Percentiles rank a stretch among this genome's conserved stretches.
These are phyloP conservation scores for Planococcus citri DNA, from an alignment of 1,140 invertebrate genomes.

Conservation along the genomic window DNA sequence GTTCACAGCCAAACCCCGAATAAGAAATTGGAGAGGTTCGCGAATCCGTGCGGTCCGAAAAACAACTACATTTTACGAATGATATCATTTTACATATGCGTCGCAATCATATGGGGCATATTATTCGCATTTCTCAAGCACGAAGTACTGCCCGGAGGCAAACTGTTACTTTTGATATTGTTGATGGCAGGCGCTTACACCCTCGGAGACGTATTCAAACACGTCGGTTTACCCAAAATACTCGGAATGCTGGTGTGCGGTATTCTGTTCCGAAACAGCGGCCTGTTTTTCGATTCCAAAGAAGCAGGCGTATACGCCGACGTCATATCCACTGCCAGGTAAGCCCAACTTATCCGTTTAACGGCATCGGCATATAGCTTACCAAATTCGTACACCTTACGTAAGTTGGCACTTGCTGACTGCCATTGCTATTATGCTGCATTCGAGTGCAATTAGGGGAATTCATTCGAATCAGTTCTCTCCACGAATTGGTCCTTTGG, in stretches of 20 bases:
- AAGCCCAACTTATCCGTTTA: no score
- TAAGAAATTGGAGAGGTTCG: constrained; percentile 29
- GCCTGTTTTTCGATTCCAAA: constrained; percentile 25
- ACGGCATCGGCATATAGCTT: no score
- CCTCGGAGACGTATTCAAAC: constrained; percentile 23
- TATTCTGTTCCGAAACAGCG: constrained; percentile 27
- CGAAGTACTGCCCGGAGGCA: constrained; percentile 13
- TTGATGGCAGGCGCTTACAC: background rate
- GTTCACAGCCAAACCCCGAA: background rate
- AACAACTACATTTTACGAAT: background rate
- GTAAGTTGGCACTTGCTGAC: no score
- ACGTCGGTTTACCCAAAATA: constrained; percentile 27
- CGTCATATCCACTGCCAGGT: background rate
- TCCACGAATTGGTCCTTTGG: no score
- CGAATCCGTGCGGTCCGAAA: constrained; percentile 4
- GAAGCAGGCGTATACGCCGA: background rate
- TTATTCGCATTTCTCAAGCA: background rate
- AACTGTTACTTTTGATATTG: background rate
- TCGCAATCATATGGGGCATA: background rate
- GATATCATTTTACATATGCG: constrained; percentile 12
- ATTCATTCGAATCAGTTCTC: no score
- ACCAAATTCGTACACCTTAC: no score
- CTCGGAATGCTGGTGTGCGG: constrained; percentile 30
- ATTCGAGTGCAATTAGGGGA: no score
- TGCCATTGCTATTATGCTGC: no score